phyloP scores from a whole-genome alignment of 2,797 vertebrate genomes.

The Lepidocolaptes lacrymiger region DNA sequence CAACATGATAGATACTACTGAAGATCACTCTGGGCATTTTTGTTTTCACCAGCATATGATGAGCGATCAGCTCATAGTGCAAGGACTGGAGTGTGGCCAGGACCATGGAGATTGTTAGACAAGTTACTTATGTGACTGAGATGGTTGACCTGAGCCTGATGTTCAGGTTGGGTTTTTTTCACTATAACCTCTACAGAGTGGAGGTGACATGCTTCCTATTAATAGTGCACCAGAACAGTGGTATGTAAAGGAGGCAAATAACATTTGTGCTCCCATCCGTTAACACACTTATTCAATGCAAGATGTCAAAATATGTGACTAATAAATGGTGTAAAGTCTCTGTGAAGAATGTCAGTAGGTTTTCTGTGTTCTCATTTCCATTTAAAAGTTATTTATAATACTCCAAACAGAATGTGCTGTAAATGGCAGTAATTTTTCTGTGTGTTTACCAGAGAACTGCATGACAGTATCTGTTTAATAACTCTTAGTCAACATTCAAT shows the following conservation, averaged over 20 bases:
- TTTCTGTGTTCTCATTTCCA: slow-evolving; percentile 4
- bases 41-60: slow-evolving; percentile 9
- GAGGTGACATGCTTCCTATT: not conserved
- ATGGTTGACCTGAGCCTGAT: not conserved
- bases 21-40: slow-evolving; percentile 1
- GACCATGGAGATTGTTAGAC: not conserved
- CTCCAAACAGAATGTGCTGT: not conserved
- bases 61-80: not conserved
- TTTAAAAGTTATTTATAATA: not conserved
- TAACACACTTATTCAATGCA: not conserved
- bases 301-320: not conserved
- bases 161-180: not conserved
- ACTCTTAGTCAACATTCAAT: not conserved
- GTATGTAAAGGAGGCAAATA: not conserved
- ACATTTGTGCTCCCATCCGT: not conserved
- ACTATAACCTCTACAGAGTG: not conserved
- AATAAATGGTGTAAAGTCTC: not conserved
- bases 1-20: not conserved
- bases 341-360: not conserved
- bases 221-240: accelerated
- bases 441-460: not conserved
- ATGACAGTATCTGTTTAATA: not conserved
- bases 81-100: not conserved
- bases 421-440: not conserved
- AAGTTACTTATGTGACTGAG: not conserved